Conservation (phyloP, 2,113 vertebrate genomes). For the Mesembrinibis cayennensis region DNA sequence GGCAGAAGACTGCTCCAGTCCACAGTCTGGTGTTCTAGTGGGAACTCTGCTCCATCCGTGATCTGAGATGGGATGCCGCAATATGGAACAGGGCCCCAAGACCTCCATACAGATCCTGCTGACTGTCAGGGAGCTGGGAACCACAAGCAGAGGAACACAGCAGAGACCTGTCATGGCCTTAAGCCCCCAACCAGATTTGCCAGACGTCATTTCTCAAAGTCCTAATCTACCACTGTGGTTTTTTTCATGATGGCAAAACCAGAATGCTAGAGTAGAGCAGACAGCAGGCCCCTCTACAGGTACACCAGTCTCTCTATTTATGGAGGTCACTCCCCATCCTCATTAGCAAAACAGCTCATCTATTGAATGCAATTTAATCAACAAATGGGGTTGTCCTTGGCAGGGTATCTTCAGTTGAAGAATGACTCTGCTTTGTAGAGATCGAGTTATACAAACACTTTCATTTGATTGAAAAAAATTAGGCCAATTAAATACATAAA, state of each 20-base stretch:
- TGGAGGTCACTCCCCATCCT: not conserved
- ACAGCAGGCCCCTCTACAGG: not conserved
- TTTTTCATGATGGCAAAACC: not conserved
- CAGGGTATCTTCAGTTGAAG: not conserved
- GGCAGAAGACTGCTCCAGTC: not conserved
- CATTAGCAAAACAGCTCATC: not conserved
- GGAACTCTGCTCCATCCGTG: not conserved
- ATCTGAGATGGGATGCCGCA: not conserved
- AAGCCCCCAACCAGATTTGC: not conserved
- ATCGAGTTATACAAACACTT: not conserved
- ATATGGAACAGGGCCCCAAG: accelerated
- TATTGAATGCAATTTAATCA: constrained; percentile 6
- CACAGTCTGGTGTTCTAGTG: not conserved
- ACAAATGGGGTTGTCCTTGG: constrained; percentile 17
- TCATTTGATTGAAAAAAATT: not conserved
- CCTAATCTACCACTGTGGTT: not conserved
- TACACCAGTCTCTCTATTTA: not conserved
- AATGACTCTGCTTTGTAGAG: not conserved
- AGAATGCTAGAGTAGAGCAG: not conserved
- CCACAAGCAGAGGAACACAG: not conserved
- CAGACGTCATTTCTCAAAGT: not conserved
- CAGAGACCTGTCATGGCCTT: not conserved
- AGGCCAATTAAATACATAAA: not conserved
- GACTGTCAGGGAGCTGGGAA: not conserved
- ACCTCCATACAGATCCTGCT: not conserved